A percentile compares a stretch with the other conserved stretches of the same genome.
Evolutionary conservation across 2,797 vertebrate species (phyloP).

Genomic region (Phrynocephalus vlangalii): DNA sequence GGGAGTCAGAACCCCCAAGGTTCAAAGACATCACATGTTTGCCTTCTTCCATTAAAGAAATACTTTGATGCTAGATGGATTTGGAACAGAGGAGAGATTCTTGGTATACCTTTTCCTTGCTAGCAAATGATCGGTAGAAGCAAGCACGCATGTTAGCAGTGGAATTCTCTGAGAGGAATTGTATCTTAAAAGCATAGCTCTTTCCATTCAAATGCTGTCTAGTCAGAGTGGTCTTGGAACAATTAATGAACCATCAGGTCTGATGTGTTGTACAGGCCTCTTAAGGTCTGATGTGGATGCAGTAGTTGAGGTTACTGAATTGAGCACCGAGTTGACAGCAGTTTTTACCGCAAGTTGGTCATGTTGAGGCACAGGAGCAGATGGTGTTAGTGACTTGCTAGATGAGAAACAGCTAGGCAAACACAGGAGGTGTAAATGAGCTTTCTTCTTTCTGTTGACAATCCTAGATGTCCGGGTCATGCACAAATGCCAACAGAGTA

Average conservation of each 20-base stretch:
- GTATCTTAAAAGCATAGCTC: not conserved
- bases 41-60: not conserved
- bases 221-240: not conserved
- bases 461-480: slow-evolving; percentile 39
- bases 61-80: not conserved
- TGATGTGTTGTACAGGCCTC: slow-evolving; percentile 23
- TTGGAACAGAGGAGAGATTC: not conserved
- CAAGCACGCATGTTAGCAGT: not conserved
- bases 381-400: slow-evolving; percentile 50
- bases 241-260: slow-evolving; percentile 8
- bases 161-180: not conserved
- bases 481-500: not conserved
- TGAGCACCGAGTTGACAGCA: slow-evolving; percentile 39
- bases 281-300: slow-evolving; percentile 5
- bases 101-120: not conserved
- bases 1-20: not conserved
- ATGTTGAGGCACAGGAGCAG: slow-evolving; percentile 57
- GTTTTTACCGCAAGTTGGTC: slow-evolving; percentile 39
- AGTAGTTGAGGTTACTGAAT: slow-evolving; percentile 29
- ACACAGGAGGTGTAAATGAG: slow-evolving; percentile 40
- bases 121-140: not conserved
- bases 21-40: not conserved
- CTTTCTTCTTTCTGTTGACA: slow-evolving; percentile 54
- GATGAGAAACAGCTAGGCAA: slow-evolving; percentile 48
- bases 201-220: not conserved